Evolutionary conservation across 2,113 vertebrate genomes (phyloP).

Genomic region (Pantherophis guttatus): DNA sequence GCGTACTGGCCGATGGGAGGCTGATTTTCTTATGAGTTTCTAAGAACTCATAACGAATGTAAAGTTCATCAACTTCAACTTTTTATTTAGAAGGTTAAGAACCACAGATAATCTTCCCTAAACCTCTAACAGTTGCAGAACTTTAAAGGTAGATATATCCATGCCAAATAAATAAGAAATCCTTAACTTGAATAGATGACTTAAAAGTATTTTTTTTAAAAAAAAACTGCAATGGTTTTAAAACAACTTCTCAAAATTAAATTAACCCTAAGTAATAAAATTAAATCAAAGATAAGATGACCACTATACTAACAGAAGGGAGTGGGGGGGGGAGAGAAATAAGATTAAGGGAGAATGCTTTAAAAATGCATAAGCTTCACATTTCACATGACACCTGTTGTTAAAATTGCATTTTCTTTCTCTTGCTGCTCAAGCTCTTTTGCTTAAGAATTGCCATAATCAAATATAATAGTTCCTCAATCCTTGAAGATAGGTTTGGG

Average conservation of each 20-base stretch:
- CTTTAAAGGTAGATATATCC: background rate
- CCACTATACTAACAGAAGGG: background rate
- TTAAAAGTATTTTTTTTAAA: background rate
- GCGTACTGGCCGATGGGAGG: too few relatives aligned
- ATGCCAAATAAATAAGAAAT: background rate
- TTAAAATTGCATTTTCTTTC: background rate
- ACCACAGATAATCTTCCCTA: background rate
- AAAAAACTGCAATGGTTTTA: background rate
- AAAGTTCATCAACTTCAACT: background rate
- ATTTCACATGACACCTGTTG: background rate
- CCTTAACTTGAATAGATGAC: background rate
- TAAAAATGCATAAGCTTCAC: too few relatives aligned
- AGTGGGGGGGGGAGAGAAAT: background rate
- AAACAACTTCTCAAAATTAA: background rate
- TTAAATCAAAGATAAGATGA: background rate
- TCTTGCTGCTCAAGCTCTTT: background rate
- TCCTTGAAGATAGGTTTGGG: background rate
- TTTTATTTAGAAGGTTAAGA: background rate
- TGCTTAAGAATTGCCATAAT: background rate
- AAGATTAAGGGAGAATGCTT: background rate
- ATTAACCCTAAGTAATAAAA: background rate
- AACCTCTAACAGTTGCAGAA: background rate
- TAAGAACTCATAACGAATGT: background rate
- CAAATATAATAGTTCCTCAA: background rate
- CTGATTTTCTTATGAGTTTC: background rate